Evolutionary conservation across 2,888 invertebrate species (phyloP).

Genomic region (Andrena marginata): DNA sequence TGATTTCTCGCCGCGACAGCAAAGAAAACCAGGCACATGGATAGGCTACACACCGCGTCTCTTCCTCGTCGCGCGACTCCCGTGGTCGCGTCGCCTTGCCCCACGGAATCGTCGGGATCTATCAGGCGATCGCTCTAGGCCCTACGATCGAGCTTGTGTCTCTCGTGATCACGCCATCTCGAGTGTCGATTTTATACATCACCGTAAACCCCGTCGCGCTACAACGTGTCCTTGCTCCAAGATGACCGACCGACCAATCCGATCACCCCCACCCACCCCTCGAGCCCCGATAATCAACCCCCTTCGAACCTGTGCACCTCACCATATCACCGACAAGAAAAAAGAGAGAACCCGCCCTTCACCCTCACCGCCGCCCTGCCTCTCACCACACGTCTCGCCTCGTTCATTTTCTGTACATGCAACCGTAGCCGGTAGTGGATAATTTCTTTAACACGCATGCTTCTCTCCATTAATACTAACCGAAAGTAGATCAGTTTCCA

Average conservation of each 20-base stretch:
- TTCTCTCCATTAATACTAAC: slow-evolving; percentile 21
- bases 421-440: slow-evolving; percentile 61
- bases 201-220: slow-evolving; percentile 70
- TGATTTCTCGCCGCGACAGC: slow-evolving; percentile 37
- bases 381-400: slow-evolving; percentile 74
- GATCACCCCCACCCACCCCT: slow-evolving; percentile 31
- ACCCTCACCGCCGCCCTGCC: slow-evolving; percentile 41
- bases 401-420: slow-evolving; percentile 71
- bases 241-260: slow-evolving; percentile 75
- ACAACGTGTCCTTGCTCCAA: slow-evolving; percentile 70
- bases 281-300: slow-evolving; percentile 37
- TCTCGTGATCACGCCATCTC: slow-evolving; percentile 68
- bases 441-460: slow-evolving; percentile 64
- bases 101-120: slow-evolving; percentile 54
- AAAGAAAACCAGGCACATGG: slow-evolving; percentile 47
- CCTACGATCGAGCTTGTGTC: slow-evolving; percentile 63
- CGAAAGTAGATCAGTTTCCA: slow-evolving; percentile 45
- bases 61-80: slow-evolving; percentile 38
- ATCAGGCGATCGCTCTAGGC: slow-evolving; percentile 48
- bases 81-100: slow-evolving; percentile 54
- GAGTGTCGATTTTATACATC: slow-evolving; percentile 68
- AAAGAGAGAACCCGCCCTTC: slow-evolving; percentile 12
- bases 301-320: slow-evolving; percentile 26
- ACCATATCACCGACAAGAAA: slow-evolving; percentile 8
- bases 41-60: slow-evolving; percentile 33